Conservation (phyloP, 2,888 invertebrate genomes). For the Helleia helle region DNA sequence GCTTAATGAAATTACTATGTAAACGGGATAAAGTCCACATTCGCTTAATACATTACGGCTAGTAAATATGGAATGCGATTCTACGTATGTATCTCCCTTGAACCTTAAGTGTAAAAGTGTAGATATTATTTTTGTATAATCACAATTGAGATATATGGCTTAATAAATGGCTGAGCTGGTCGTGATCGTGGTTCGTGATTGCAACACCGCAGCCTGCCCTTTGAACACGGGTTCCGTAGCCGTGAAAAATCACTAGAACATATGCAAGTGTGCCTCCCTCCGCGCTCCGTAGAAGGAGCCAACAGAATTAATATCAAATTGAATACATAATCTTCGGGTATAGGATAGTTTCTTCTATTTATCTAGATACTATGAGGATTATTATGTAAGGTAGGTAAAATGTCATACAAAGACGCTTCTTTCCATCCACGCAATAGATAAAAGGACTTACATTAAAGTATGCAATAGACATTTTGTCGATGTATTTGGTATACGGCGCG, state of each 20-base stretch:
- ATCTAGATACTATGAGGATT: too few species aligned
- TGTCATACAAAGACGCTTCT: too few species aligned
- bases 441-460: too few species aligned
- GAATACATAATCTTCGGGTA: background rate
- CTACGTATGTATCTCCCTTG: constrained; percentile 23
- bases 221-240: constrained; percentile 67
- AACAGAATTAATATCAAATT: too few species aligned
- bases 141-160: constrained; percentile 25
- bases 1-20: constrained; percentile 26
- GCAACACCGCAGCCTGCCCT: constrained; percentile 70
- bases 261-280: constrained; percentile 37
- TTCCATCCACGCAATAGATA: too few species aligned
- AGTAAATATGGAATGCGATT: constrained; percentile 14
- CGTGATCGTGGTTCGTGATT: constrained; percentile 72
- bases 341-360: too few species aligned
- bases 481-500: too few species aligned
- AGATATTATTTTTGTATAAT: constrained; percentile 32
- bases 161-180: constrained; percentile 58
- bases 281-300: background rate
- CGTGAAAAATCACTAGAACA: constrained; percentile 73
- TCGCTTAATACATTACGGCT: constrained; percentile 15
- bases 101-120: constrained; percentile 26
- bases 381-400: too few species aligned
- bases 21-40: constrained; percentile 32
- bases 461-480: too few species aligned